Evolutionary conservation across 2,113 vertebrate genomes (phyloP), one percentile per base, ranked within the genome.

Genomic region (Amblyopsis rosae): DNA sequence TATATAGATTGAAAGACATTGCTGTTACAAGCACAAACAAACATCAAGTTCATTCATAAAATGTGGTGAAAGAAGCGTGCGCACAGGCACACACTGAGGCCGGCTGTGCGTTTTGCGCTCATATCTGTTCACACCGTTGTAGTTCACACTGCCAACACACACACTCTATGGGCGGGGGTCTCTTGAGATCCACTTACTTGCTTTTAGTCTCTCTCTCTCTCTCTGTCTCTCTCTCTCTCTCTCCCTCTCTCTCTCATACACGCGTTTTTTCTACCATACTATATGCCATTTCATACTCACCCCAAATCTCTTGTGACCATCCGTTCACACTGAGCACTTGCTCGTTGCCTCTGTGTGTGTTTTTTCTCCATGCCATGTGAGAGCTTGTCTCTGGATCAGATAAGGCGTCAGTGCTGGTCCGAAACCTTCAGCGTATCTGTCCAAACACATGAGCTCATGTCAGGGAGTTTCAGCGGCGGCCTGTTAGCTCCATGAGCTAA

Each of bases 371-470:
- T 83, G 87, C 81, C 64, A 72, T 60, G 74, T 63, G 74, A 79
- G 82, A 67, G 81, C 74, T 78, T 84, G 86, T 86, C 87, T 83
- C 66, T 75, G 81, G 67, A 91, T 91, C 89, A 86, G 89, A 90
- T 89, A 87, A 90, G 86, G 79, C 82, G 62, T 67, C 70, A 45
- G 86, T 76, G 17, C 84, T 86, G 87, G 85, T 87, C 82, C 86
- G 79, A 83, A 85, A 86, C 82, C 87, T 90, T 89, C 88, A 85
- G 80, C 81, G 77, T 83, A 89, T 90, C 87, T 89, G 88, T 89
- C 82, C 80, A 89, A 90, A 91, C 89, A 90, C 84, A 89, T 91
- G 89, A 90, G 80, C 86, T 91, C 88, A 91, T 86, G 84, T 85
- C 81, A 79, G 67, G 82, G 82, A 51, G 66, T 41, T 41, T 19